Evolutionary conservation across 2,113 vertebrate genomes (phyloP).

Genomic region (Lates calcarifer): DNA sequence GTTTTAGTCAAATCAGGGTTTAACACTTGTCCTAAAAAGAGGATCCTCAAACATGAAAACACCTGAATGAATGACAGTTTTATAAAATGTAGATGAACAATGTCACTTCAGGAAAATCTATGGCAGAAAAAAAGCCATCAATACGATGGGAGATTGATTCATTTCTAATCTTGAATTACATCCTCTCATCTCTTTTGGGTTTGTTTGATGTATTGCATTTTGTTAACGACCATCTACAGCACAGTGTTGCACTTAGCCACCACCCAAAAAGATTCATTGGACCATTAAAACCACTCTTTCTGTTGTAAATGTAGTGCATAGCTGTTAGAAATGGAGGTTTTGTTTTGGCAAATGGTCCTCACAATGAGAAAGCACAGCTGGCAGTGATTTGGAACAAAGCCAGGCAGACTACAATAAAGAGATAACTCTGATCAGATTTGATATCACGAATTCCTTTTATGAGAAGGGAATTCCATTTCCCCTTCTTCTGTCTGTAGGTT

Average conservation of each 20-base stretch:
- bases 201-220: conserved; percentile 20
- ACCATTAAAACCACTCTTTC: background rate
- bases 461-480: conserved; percentile 63
- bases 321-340: conserved; percentile 34
- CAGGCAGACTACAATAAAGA: conserved; percentile 54
- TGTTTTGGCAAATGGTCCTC: conserved; percentile 42
- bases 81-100: background rate
- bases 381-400: conserved; percentile 52
- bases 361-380: conserved; percentile 56
- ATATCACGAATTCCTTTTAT: conserved; percentile 61
- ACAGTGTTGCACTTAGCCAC: background rate
- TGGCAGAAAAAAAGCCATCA: conserved; percentile 15
- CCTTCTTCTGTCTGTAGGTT: conserved; percentile 57
- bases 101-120: background rate
- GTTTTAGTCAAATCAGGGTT: background rate
- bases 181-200: background rate
- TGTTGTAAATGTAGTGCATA: background rate
- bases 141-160: conserved; percentile 10
- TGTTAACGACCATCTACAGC: background rate
- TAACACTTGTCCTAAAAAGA: too few species aligned
- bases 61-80: conserved; percentile 6
- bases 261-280: conserved; percentile 24
- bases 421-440: conserved; percentile 66
- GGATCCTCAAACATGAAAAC: too few species aligned
- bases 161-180: conserved; percentile 29